Conservation (phyloP, 1,140 invertebrate genomes). For the Bombus sibiricus region DNA sequence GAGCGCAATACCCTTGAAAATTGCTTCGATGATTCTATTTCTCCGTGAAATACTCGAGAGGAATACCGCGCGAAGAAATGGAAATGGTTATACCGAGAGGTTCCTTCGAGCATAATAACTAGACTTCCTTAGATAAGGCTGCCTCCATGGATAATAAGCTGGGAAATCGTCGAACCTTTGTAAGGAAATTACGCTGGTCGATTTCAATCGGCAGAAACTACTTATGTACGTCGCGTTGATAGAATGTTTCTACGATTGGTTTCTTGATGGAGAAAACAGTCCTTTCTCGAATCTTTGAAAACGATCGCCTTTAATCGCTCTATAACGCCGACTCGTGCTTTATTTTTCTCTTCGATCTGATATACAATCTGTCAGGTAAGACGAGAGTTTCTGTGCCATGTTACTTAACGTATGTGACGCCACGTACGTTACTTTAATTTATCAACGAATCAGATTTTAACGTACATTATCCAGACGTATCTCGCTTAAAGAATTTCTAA, state of each 20-base stretch:
- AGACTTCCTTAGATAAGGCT: no score
- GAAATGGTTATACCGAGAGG: no score
- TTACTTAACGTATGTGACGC: background rate
- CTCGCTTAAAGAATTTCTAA: background rate
- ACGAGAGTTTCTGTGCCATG: background rate
- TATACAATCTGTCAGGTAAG: background rate
- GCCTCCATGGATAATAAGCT: background rate
- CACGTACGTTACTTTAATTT: background rate
- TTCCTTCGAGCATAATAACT: no score
- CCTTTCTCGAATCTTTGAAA: background rate
- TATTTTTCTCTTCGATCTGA: background rate
- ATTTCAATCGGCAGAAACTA: background rate
- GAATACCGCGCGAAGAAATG: background rate
- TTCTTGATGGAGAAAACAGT: background rate
- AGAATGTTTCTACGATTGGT: no score
- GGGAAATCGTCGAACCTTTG: background rate
- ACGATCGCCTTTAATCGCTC: background rate
- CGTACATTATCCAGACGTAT: background rate
- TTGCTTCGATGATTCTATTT: background rate
- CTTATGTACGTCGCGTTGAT: background rate
- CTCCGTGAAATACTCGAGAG: background rate
- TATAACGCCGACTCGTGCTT: background rate
- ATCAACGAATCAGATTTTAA: background rate
- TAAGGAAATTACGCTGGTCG: slow-evolving; percentile 1
- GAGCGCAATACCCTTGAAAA: background rate